A percentile compares a stretch with the other conserved stretches of the same genome.
These are phyloP conservation scores for Sinotaia quadrata DNA, from an alignment of 2,888 invertebrate genomes.

Conservation along the genomic window DNA sequence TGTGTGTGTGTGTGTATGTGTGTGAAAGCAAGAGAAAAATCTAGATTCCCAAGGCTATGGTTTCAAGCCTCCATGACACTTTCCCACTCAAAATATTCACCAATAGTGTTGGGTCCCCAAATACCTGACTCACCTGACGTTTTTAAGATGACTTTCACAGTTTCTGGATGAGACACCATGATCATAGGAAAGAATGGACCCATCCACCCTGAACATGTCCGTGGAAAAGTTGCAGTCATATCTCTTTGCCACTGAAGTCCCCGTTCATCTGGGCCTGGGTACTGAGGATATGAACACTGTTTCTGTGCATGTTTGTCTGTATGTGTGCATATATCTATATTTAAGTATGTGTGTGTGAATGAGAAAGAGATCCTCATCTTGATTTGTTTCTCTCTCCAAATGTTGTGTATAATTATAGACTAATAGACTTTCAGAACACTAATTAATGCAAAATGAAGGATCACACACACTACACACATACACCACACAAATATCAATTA, in stretches of 20 bases:
- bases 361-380: too few relatives aligned
- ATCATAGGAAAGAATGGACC: conserved; percentile 44
- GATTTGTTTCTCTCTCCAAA: too few relatives aligned
- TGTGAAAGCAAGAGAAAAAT: too few relatives aligned
- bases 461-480: too few relatives aligned
- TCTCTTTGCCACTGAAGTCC: conserved; percentile 48
- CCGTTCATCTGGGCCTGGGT: conserved; percentile 50
- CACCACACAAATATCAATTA: too few relatives aligned
- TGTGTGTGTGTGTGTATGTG: too few relatives aligned
- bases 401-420: too few relatives aligned
- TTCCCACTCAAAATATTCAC: neutral
- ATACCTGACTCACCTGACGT: conserved; percentile 43
- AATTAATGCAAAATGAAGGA: too few relatives aligned
- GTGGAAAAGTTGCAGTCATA: conserved; percentile 35
- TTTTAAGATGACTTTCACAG: conserved; percentile 48
- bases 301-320: too few relatives aligned
- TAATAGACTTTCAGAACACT: too few relatives aligned
- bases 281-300: conserved; percentile 43
- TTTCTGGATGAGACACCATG: conserved; percentile 50
- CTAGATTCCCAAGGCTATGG: neutral
- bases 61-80: neutral
- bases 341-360: too few relatives aligned
- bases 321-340: too few relatives aligned
- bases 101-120: neutral
- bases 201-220: conserved; percentile 40